Base-by-base conservation (phyloP, 2,888 invertebrate species). In the Ametastegia equiseti region DNA sequence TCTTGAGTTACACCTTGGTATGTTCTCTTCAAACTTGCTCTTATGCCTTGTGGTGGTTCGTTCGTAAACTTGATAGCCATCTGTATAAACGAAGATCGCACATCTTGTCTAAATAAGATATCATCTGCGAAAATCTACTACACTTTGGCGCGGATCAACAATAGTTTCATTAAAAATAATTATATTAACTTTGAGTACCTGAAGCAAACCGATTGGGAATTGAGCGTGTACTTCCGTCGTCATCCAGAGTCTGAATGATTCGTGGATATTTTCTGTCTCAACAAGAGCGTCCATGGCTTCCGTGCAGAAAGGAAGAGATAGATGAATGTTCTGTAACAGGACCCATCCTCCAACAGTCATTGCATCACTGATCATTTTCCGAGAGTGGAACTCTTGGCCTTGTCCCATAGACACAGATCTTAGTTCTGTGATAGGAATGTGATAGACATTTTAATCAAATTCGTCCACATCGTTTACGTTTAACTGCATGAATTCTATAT, bases 51-150 rank as follows among this genome's bases (percentile, higher is more conserved):
- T 0, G 99, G 98, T 15, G 98, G 98, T 92, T 99, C 99, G 91
- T 98, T 98, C 0, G 99, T 99, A 90, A 98, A 99, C 92, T 99
- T 99, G 82, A 99, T 98, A 5, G 98, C 97, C 95, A 97, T 97
- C 94, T 98, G 96, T 19, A 95, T 27, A 47, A 71, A 47, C 15
- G n/a, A 47, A 45, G 30, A 27, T 39, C 11, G 39, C 39, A 39
- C n/a, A 67, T 67, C 6, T 39, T 23, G 39, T 39, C 3, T 11
- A n/a, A 15, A 30, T 60, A 15, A 27, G 15, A 60, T 30, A 60
- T 27, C 13, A 13, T 60, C 13, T 1, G 30, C 30, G 2, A 5
- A 60, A 60, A 15, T 60, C 15, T n/a, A n/a, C 47, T 47, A 6
- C 47, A 47, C 15, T 47, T 47, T 47, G 11, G 47, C n/a, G 4